These are phyloP conservation scores for Pachymerium ferrugineum DNA, from an alignment of 2,888 invertebrate species.

Conservation along the genomic window DNA sequence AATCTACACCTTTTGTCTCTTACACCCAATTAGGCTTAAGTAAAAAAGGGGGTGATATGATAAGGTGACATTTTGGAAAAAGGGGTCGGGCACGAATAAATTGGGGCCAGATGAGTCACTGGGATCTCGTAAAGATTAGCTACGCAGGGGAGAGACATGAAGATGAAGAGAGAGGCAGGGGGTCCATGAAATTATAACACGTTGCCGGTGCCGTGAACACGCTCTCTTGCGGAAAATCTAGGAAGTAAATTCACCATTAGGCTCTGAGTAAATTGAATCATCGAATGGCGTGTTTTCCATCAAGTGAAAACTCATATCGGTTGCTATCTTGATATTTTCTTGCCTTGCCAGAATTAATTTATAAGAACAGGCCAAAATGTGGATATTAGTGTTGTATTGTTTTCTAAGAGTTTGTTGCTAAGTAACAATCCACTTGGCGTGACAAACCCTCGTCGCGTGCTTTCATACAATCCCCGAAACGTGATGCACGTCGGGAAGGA, in stretches of 20 bases:
- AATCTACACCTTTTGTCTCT: background rate
- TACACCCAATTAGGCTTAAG: background rate
- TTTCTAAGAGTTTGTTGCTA: background rate
- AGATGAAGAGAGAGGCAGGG: constrained; percentile 4
- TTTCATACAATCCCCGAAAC: too few relatives aligned
- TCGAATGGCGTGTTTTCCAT: background rate
- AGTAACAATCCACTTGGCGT: background rate
- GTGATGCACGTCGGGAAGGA: background rate
- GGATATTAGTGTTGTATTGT: background rate
- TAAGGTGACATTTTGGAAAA: background rate
- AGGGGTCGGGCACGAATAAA: background rate
- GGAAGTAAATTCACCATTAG: background rate
- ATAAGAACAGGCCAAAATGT: background rate
- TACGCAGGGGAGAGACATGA: background rate
- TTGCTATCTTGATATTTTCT: background rate
- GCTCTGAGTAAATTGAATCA: background rate
- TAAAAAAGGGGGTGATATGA: background rate
- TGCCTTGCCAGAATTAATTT: background rate
- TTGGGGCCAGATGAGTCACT: background rate
- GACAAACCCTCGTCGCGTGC: background rate
- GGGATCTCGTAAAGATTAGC: constrained; percentile 13
- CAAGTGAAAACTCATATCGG: background rate
- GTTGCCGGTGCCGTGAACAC: background rate
- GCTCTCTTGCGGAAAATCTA: constrained; percentile 4
- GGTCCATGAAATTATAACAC: constrained; percentile 13